phyloP scores from a whole-genome alignment of 2,113 vertebrate genomes.

The Catagonus wagneri region DNA sequence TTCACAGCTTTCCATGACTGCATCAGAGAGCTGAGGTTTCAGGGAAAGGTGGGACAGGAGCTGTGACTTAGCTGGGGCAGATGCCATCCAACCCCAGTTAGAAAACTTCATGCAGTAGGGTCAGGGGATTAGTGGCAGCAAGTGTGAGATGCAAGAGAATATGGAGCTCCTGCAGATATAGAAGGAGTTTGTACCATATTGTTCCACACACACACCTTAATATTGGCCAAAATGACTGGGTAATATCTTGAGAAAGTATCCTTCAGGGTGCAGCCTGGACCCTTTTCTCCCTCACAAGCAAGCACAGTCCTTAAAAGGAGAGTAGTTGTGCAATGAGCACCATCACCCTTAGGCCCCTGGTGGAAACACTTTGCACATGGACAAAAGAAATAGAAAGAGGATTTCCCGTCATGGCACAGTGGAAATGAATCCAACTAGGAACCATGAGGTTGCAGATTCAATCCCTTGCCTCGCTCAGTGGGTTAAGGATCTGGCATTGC shows the following conservation, averaged over 20 bases:
- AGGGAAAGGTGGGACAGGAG: neutral
- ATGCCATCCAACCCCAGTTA: neutral
- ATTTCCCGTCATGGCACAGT: too few species aligned
- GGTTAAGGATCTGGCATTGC: too few species aligned
- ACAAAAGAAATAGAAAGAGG: neutral
- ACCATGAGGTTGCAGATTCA: too few species aligned
- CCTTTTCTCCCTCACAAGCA: neutral
- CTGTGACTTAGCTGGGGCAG: neutral
- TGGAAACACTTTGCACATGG: neutral
- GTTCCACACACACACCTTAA: neutral
- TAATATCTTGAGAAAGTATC: neutral
- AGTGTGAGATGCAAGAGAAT: neutral
- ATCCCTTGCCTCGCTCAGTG: too few species aligned
- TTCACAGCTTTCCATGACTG: neutral
- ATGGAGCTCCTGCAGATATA: fast-evolving
- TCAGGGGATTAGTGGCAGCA: neutral
- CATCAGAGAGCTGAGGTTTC: neutral
- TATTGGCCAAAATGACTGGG: neutral
- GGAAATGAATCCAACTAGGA: too few species aligned
- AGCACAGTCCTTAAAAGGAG: neutral
- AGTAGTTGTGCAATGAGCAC: neutral
- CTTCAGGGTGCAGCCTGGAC: fast-evolving
- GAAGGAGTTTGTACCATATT: neutral
- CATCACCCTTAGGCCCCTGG: neutral
- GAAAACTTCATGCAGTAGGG: neutral